These are phyloP conservation scores for Prolemur simus DNA, from an alignment of 2,113 vertebrate genomes.

Conservation along the genomic window DNA sequence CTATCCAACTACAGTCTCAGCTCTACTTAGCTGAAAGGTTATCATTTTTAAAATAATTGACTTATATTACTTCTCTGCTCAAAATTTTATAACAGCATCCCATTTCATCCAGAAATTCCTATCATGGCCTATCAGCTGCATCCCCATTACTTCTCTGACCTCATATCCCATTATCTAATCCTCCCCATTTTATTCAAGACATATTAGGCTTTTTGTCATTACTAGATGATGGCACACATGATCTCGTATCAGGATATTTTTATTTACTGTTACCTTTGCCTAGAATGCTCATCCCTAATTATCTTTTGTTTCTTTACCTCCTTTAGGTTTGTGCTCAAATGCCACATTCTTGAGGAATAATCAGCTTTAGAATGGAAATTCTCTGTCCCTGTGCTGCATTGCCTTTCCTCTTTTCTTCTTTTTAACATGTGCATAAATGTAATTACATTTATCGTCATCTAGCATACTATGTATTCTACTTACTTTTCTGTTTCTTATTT, in stretches of 20 bases:
- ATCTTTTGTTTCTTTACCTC: background rate
- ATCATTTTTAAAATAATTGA: background rate
- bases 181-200: background rate
- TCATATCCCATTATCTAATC: background rate
- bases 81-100: background rate
- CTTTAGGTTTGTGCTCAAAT: background rate
- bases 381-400: background rate
- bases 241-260: background rate
- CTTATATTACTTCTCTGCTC: background rate
- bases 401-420: background rate
- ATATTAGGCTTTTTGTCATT: background rate
- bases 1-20: background rate
- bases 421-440: background rate
- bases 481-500: background rate
- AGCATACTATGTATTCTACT: background rate
- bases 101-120: background rate
- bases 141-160: background rate
- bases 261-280: background rate
- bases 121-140: background rate
- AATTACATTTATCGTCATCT: background rate
- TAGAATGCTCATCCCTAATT: background rate
- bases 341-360: background rate
- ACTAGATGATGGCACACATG: background rate
- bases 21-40: background rate
- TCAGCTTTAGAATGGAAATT: background rate